These are phyloP conservation scores for Emydocephalus ijimae DNA, from an alignment of 2,113 vertebrate genomes.

Conservation along the genomic window DNA sequence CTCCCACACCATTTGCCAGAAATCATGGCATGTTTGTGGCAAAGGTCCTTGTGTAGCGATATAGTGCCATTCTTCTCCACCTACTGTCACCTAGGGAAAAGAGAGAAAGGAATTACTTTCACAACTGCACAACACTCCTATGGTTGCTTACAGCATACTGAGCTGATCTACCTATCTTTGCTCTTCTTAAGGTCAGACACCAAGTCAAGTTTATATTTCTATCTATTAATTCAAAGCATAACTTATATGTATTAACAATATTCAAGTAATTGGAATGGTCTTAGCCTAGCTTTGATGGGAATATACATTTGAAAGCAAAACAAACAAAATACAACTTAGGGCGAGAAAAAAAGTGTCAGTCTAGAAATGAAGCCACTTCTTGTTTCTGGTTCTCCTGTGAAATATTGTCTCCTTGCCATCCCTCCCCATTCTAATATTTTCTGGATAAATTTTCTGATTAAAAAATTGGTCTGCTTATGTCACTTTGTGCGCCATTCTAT, in stretches of 20 bases:
- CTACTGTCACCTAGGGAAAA: constrained; percentile 80
- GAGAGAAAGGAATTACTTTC: not conserved
- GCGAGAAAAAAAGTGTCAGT: not conserved
- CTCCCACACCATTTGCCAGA: constrained; percentile 99
- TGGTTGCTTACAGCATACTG: not conserved
- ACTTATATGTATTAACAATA: not conserved
- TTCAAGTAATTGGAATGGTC: not conserved
- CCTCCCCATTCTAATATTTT: not conserved
- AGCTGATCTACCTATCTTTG: not conserved
- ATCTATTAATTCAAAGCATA: not conserved
- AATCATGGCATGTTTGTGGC: constrained; percentile 90
- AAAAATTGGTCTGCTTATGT: not conserved
- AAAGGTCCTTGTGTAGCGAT: constrained; percentile 92
- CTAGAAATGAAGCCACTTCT: not conserved
- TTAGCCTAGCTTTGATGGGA: not conserved
- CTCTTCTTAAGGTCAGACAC: not conserved
- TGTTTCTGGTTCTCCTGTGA: not conserved
- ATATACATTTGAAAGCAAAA: not conserved
- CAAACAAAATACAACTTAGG: not conserved
- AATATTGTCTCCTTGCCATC: not conserved
- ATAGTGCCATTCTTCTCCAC: constrained; percentile 92
- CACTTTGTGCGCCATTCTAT: not conserved
- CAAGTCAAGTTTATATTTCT: not conserved
- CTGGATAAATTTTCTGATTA: not conserved
- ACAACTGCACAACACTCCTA: not conserved